Evolutionary conservation across 2,113 vertebrate species (phyloP).

Genomic region (Triplophysa siluroides): DNA sequence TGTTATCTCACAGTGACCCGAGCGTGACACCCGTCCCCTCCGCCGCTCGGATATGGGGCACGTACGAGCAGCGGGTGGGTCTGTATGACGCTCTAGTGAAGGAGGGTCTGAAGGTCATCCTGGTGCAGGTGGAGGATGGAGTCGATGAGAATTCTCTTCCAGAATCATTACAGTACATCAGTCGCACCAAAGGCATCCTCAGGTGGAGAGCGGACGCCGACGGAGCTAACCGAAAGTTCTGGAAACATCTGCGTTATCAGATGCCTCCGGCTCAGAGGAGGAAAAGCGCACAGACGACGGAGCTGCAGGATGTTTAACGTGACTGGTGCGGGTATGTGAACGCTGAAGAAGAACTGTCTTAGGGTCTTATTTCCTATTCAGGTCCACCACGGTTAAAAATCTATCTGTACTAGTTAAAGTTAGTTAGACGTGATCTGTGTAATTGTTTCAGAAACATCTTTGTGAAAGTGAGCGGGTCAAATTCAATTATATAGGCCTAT

Average conservation of each 20-base stretch:
- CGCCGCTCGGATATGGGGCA: conserved; percentile 50
- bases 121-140: conserved; percentile 67
- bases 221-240: conserved; percentile 73
- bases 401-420: no score
- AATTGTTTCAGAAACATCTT: no score
- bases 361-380: no score
- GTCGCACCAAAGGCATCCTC: conserved; percentile 79
- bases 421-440: no score
- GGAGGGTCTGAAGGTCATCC: conserved; percentile 77
- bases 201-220: conserved; percentile 68
- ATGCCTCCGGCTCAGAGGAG: conserved; percentile 72
- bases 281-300: background rate
- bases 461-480: no score
- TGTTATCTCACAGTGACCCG: background rate
- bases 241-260: conserved; percentile 82
- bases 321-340: no score
- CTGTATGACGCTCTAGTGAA: conserved; percentile 79
- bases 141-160: conserved; percentile 75
- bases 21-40: background rate
- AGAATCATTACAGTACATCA: conserved; percentile 82
- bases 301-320: background rate
- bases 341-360: no score
- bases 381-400: no score
- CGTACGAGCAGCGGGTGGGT: conserved; percentile 78
- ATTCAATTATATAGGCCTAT: no score